Evolutionary conservation across 2,113 vertebrate species (phyloP).

Genomic region (Cervus canadensis): DNA sequence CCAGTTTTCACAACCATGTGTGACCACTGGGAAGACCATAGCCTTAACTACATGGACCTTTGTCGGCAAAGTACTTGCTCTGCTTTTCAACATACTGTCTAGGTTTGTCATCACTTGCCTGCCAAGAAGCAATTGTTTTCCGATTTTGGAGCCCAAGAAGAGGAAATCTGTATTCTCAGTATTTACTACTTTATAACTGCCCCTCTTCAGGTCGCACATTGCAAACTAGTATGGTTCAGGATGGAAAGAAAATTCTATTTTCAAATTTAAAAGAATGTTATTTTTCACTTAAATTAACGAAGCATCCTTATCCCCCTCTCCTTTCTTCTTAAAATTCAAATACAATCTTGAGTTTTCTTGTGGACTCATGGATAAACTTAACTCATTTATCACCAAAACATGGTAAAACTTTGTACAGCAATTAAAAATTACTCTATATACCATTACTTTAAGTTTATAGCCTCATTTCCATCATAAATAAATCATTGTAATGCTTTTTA

Average conservation of each 20-base stretch:
- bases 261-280: not conserved
- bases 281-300: constrained; percentile 15
- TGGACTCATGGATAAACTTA: not conserved
- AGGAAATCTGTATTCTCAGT: not conserved
- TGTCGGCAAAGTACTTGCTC: not conserved
- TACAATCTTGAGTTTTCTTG: constrained; percentile 10
- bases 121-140: not conserved
- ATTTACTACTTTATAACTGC: not conserved
- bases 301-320: not conserved
- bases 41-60: not conserved
- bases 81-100: not conserved
- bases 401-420: constrained; percentile 17
- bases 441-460: constrained; percentile 18
- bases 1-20: not conserved
- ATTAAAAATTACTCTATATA: constrained; percentile 37
- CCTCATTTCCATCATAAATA: constrained; percentile 53
- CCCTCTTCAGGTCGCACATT: not conserved
- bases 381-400: not conserved
- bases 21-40: not conserved
- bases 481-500: constrained; percentile 39
- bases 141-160: not conserved
- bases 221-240: not conserved
- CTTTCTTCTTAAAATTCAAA: constrained; percentile 41
- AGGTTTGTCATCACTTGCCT: not conserved
- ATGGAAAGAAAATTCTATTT: not conserved